phyloP scores from a whole-genome alignment of 2,113 vertebrate species.

The Craseonycteris thonglongyai region DNA sequence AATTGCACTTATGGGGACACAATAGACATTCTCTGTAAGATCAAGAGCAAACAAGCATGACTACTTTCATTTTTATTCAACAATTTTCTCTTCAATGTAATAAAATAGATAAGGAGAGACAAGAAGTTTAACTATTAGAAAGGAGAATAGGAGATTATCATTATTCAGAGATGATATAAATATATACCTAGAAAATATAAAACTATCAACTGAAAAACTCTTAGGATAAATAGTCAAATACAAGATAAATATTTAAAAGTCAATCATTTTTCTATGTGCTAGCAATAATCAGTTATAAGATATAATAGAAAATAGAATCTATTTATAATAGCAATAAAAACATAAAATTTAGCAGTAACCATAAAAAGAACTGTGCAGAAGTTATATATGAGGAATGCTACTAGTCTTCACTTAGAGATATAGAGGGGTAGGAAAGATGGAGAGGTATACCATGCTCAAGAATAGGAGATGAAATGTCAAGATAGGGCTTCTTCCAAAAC shows the following conservation, averaged over 20 bases:
- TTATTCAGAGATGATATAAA: conserved; percentile 7
- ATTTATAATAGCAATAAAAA: conserved; percentile 41
- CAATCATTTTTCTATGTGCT: conserved; percentile 26
- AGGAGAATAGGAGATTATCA: neutral
- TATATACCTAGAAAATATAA: conserved; percentile 31
- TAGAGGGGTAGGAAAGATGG: neutral
- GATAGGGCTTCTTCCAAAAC: neutral
- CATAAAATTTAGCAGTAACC: conserved; percentile 28
- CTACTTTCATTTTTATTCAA: neutral
- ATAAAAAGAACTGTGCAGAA: neutral
- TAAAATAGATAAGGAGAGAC: conserved; percentile 1
- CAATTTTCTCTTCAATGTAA: neutral
- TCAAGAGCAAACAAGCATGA: neutral
- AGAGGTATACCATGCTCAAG: neutral
- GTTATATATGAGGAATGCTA: neutral
- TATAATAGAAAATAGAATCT: conserved; percentile 40
- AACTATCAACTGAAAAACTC: neutral
- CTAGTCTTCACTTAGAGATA: neutral
- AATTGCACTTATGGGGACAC: neutral
- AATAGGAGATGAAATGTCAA: neutral
- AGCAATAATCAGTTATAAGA: conserved; percentile 1
- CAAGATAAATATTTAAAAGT: conserved; percentile 53
- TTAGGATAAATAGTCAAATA: conserved; percentile 21
- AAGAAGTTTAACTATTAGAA: neutral
- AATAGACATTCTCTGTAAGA: neutral